phyloP scores from a whole-genome alignment of 53 echinoderm and acorn worm genomes.

The Antedon mediterranea region DNA sequence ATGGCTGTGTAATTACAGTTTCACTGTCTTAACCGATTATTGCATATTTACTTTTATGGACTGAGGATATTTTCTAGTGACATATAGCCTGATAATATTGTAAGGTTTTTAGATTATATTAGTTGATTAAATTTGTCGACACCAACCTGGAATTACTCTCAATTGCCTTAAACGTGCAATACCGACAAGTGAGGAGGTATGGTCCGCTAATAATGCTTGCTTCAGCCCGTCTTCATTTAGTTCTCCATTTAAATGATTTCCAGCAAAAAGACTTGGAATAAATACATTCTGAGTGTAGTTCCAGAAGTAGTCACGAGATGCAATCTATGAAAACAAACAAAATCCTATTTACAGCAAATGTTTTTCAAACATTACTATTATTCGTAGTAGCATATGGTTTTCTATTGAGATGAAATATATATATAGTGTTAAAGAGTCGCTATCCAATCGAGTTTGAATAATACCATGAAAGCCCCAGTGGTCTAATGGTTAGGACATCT shows the following conservation, averaged over 20 bases:
- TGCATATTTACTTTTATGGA: background rate
- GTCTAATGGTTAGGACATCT: too few species aligned
- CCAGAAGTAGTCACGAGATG: constrained; percentile 57
- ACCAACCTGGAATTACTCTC: constrained; percentile 46
- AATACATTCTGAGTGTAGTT: constrained; percentile 91
- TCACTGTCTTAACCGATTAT: too few species aligned
- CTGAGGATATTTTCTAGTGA: background rate
- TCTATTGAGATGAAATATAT: too few species aligned
- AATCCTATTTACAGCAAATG: too few species aligned
- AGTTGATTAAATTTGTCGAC: background rate
- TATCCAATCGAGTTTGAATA: too few species aligned
- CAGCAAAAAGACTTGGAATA: constrained; percentile 51
- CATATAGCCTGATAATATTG: background rate
- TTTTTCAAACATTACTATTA: too few species aligned
- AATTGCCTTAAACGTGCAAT: constrained; percentile 57
- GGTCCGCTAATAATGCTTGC: constrained; percentile 43
- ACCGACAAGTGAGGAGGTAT: constrained; percentile 46
- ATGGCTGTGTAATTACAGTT: too few species aligned
- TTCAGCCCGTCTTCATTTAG: constrained; percentile 27
- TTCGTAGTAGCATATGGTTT: too few species aligned
- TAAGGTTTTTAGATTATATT: background rate
- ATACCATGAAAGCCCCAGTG: too few species aligned
- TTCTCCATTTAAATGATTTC: constrained; percentile 62
- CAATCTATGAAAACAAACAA: constrained; percentile 12
- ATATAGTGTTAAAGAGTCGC: too few species aligned